A percentile compares a stretch with the other conserved stretches of the same genome.
These are phyloP conservation scores for Chiloscyllium punctatum DNA, from an alignment of 2,797 vertebrate genomes.

Conservation along the genomic window DNA sequence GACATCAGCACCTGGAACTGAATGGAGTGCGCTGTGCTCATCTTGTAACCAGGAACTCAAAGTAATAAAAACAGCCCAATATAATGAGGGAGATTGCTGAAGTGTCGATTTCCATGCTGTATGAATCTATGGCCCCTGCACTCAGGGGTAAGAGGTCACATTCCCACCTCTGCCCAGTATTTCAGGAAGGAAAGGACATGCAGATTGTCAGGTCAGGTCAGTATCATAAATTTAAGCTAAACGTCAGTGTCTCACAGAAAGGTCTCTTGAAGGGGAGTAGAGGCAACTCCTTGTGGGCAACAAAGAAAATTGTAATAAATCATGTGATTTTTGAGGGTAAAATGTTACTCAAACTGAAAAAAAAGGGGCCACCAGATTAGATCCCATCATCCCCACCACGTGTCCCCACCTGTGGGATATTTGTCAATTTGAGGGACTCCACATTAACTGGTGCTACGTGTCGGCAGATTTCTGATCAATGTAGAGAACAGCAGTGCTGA, in stretches of 20 bases:
- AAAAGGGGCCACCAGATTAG: not conserved
- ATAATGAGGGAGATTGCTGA: not conserved
- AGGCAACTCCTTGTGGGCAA: not conserved
- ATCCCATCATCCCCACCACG: not conserved
- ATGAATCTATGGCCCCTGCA: not conserved
- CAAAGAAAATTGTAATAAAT: not conserved
- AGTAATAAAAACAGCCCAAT: not conserved
- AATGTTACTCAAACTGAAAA: not conserved
- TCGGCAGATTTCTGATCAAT: not conserved
- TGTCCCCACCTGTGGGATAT: not conserved
- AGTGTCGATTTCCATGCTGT: no score
- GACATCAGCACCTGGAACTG: not conserved
- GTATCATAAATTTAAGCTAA: not conserved
- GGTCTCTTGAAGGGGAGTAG: not conserved
- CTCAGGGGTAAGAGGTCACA: not conserved
- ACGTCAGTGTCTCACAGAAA: not conserved
- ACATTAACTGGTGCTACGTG: not conserved
- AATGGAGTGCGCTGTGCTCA: not conserved
- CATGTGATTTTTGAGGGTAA: not conserved
- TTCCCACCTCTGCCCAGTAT: not conserved
- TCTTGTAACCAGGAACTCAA: not conserved
- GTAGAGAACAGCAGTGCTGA: not conserved
- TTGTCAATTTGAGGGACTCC: not conserved
- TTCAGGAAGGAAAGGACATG: not conserved
- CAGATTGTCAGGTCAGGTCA: not conserved